These are phyloP conservation scores for Morone saxatilis DNA, from an alignment of 2,113 vertebrate genomes.

Conservation along the genomic window DNA sequence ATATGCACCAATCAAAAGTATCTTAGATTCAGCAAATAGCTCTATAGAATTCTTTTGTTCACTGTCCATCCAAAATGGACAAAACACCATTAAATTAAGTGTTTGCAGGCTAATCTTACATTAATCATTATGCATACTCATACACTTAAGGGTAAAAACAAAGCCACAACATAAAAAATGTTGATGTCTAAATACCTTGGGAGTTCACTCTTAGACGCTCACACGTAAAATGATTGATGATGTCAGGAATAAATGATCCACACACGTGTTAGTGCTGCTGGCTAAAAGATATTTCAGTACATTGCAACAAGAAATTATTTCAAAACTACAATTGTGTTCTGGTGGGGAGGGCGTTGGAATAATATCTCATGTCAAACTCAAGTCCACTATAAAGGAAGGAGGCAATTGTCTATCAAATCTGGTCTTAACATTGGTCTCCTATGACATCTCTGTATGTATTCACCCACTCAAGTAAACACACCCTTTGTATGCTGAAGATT, in stretches of 20 bases:
- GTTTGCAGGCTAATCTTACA: conserved; percentile 24
- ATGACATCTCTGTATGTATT: conserved; percentile 40
- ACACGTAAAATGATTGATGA: conserved; percentile 8
- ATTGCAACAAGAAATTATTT: conserved; percentile 31
- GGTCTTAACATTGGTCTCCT: conserved; percentile 61
- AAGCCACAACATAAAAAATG: conserved; percentile 47
- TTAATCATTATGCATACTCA: conserved; percentile 27
- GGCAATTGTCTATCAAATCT: conserved; percentile 7
- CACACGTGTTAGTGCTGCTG: conserved; percentile 38
- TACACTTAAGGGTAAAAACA: conserved; percentile 31
- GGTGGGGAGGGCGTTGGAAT: conserved; percentile 19
- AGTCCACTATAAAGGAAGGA: conserved; percentile 31
- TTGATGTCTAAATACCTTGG: conserved; percentile 30
- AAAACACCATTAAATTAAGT: conserved; percentile 19
- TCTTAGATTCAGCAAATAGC: conserved; percentile 16
- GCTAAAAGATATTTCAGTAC: conserved; percentile 33
- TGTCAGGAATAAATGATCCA: conserved; percentile 41
- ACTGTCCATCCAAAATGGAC: conserved; percentile 7
- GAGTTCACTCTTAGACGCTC: conserved; percentile 9
- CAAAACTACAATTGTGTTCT: conserved; percentile 32
- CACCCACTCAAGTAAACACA: conserved; percentile 46
- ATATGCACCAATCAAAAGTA: conserved; percentile 16
- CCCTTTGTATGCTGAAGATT: conserved; percentile 46
- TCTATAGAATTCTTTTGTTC: conserved; percentile 3
- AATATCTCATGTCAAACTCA: conserved; percentile 37